A percentile compares a stretch with the other conserved stretches of the same genome.
phyloP scores from a whole-genome alignment of 2,888 invertebrate genomes.

The Mimachlamys varia region DNA sequence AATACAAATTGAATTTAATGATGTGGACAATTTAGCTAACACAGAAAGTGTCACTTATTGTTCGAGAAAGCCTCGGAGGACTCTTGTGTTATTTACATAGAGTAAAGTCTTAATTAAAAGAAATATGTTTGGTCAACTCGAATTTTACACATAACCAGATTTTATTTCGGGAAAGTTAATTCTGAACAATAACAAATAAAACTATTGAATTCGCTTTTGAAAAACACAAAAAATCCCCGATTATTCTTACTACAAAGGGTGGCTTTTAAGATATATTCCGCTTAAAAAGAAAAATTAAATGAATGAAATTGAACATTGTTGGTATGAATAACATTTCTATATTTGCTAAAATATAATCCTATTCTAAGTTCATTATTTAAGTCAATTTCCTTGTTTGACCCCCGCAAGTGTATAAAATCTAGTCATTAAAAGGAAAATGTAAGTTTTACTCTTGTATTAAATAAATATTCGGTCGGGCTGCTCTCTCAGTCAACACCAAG shows the following conservation, averaged over 20 bases:
- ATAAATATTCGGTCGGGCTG: not conserved
- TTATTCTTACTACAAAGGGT: not conserved
- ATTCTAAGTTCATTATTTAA: not conserved
- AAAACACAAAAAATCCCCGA: not conserved
- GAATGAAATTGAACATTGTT: not conserved
- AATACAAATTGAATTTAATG: constrained; percentile 34
- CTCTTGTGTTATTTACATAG: not conserved
- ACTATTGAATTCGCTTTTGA: not conserved
- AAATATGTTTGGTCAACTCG: not conserved
- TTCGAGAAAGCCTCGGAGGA: not conserved
- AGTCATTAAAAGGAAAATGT: not conserved
- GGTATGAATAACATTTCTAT: not conserved
- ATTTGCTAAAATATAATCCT: not conserved
- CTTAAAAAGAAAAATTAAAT: not conserved
- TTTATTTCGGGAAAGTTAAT: not conserved
- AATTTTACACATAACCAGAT: not conserved
- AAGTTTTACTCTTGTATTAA: not conserved
- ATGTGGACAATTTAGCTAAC: constrained; percentile 1
- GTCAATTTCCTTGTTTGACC: not conserved
- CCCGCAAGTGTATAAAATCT: not conserved
- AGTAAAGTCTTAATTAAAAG: not conserved
- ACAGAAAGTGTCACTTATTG: constrained; percentile 21
- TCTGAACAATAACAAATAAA: not conserved
- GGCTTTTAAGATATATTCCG: not conserved
- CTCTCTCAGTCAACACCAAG: not conserved